These are phyloP conservation scores for Leguminivora glycinivorella DNA, from an alignment of 1,140 invertebrate genomes.

Conservation along the genomic window DNA sequence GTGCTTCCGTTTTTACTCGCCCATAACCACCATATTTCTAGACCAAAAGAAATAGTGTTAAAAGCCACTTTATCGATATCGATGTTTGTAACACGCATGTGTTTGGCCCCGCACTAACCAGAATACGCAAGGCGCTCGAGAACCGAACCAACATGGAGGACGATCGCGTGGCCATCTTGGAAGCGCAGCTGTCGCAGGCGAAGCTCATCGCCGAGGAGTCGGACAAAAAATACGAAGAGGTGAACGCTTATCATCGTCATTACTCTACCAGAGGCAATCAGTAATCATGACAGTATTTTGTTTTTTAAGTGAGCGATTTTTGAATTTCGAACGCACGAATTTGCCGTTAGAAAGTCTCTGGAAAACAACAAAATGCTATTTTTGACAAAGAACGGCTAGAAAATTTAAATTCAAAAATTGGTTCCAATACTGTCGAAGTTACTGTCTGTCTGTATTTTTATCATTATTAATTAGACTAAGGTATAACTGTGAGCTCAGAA, in stretches of 20 bases:
- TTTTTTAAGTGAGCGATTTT: too few relatives aligned
- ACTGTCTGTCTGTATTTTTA: not conserved
- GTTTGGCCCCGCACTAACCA: slow-evolving; percentile 81
- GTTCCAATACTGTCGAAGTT: not conserved
- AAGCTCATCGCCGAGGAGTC: slow-evolving; percentile 99
- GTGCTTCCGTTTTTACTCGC: slow-evolving; percentile 51
- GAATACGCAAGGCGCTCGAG: slow-evolving; percentile 99
- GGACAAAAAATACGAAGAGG: slow-evolving; percentile 99
- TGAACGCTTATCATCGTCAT: slow-evolving; percentile 73
- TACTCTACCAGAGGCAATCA: not conserved
- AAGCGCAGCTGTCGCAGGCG: slow-evolving; percentile 96
- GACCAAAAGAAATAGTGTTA: slow-evolving; percentile 33
- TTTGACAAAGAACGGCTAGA: not conserved
- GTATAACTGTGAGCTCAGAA: not conserved
- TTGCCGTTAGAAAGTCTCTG: too few relatives aligned
- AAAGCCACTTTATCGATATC: slow-evolving; percentile 37
- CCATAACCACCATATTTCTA: slow-evolving; percentile 57
- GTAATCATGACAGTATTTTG: slow-evolving; percentile 19
- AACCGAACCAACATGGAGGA: slow-evolving; percentile 99
- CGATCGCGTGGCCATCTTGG: slow-evolving; percentile 95
- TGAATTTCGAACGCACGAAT: too few relatives aligned
- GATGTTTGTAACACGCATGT: slow-evolving; percentile 75
- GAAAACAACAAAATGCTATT: too few relatives aligned
- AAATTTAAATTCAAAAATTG: not conserved
- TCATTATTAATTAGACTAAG: not conserved